Base-by-base conservation (phyloP, 37 sponge, comb jelly and placozoan genomes). In the Beroe ovata region DNA sequence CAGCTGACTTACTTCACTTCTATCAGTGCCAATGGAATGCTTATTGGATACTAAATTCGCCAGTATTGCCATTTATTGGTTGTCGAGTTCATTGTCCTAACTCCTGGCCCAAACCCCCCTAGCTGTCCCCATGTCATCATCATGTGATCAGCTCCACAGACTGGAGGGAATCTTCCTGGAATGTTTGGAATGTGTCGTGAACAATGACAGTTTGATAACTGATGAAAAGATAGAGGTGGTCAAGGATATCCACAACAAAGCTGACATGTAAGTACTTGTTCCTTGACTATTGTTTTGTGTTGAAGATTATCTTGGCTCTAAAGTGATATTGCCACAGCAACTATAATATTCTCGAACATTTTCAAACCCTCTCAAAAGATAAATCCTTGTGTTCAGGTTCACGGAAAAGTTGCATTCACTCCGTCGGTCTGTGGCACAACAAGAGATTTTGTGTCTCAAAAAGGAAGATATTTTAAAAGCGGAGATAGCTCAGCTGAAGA, bases 261-360 rank as follows among this genome's bases (percentile, higher is more conserved):
- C 84, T 37, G 84, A 77, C 38, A 39, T 42, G 84, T 77, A 19
- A 77, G 84, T 77, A n/a, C n/a, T n/a, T n/a, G n/a, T n/a, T n/a
- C n/a, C n/a, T n/a, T n/a, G n/a, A n/a, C n/a, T n/a, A n/a, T n/a
- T n/a, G n/a, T n/a, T n/a, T n/a, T n/a, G n/a, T n/a, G n/a, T n/a
- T n/a, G n/a, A n/a, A n/a, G n/a, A n/a, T n/a, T n/a, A n/a, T n/a
- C n/a, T n/a, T n/a, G n/a, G n/a, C n/a, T n/a, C n/a, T n/a, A n/a
- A n/a, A n/a, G n/a, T n/a, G n/a, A n/a, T n/a, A n/a, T n/a, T n/a
- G n/a, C n/a, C n/a, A n/a, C n/a, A n/a, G n/a, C n/a, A n/a, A n/a
- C n/a, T n/a, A n/a, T n/a, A n/a, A n/a, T n/a, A n/a, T n/a, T n/a
- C n/a, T n/a, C n/a, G n/a, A n/a, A n/a, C n/a, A n/a, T n/a, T n/a